Evolutionary conservation across 2,113 vertebrate species (phyloP).

Genomic region (Silurus glanis): DNA sequence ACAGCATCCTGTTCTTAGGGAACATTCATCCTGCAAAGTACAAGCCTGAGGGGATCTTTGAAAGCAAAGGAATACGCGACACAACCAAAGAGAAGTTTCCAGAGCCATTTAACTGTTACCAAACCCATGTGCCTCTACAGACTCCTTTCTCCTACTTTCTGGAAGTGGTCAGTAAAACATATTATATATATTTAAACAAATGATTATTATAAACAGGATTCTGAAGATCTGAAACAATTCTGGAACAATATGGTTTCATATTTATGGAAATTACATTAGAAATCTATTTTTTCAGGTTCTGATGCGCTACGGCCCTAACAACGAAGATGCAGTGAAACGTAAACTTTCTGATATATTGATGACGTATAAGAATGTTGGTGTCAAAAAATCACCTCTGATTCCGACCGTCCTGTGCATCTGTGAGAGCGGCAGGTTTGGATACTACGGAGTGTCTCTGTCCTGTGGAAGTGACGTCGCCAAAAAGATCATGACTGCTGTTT

Average conservation of each 20-base stretch:
- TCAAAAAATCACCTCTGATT: constrained; percentile 1
- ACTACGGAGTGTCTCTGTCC: background rate
- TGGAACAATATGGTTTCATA: no score
- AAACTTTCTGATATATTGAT: no score
- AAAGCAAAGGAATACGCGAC: rapidly evolving
- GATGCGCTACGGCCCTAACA: no score
- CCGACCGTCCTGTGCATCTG: background rate
- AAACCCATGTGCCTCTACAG: background rate
- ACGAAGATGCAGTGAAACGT: no score
- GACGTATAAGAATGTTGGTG: no score
- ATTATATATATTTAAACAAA: no score
- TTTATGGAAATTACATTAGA: no score
- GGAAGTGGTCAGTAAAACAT: constrained; percentile 4
- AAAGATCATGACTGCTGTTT: constrained; percentile 27
- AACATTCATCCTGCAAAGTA: background rate
- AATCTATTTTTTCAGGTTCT: no score
- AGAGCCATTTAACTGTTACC: background rate
- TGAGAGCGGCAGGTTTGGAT: background rate
- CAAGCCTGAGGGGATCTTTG: background rate
- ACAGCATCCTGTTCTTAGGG: constrained; percentile 30
- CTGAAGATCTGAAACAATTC: no score
- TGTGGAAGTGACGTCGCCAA: background rate
- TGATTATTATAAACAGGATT: no score
- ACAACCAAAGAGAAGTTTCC: rapidly evolving
- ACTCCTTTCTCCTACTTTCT: constrained; percentile 33